Base-by-base conservation (phyloP, 2,113 vertebrate genomes). In the Microcebus jonahi region DNA sequence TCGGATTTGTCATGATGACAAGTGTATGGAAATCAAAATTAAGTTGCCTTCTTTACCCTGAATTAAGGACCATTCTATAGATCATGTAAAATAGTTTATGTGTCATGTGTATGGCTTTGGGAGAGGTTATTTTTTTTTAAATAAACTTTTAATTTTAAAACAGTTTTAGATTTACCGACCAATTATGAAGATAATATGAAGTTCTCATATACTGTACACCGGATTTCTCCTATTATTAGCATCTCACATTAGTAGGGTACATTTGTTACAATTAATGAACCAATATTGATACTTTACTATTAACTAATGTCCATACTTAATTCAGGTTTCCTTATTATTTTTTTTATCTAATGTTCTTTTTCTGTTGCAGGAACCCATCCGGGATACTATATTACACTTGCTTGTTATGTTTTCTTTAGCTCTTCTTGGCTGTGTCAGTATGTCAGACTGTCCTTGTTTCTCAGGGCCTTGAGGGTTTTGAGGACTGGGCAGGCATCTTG, bases 371-470 rank as follows among this genome's bases (percentile, higher is more conserved):
- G 21, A 42, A 68, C 5, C 50, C 31, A 63, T 68, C 23, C 34
- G 63, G 42, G 23, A 55, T 6, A 11, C 70, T 8, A 50, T 2
- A 8, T 27, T 73, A 8, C 31, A 70, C 59, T 90, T 85, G 34
- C 2, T 45, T 85, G 9, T 55, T 67, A n/a, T 2, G 5, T 65
- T 25, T 71, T n/a, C 36, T 79, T n/a, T 61, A 79, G 2, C 29
- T 68, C 42, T 8, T 77, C 53, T 91, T 73, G 87, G 20, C 45
- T 68, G 6, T 73, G 48, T 77, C 12, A 53, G 17, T 53, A 76
- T 95, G 12, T 82, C n/a, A 90, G 57, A 42, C 31, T 36, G 88
- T 11, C 39, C 34, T 80, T 80, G n/a, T 36, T 96, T 97, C 71
- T 84, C 36, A 81, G 85, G 77, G 75, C 36, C 81, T 84, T 92